Base-by-base conservation (phyloP, 2,888 invertebrate genomes). In the Brachyptera risi region DNA sequence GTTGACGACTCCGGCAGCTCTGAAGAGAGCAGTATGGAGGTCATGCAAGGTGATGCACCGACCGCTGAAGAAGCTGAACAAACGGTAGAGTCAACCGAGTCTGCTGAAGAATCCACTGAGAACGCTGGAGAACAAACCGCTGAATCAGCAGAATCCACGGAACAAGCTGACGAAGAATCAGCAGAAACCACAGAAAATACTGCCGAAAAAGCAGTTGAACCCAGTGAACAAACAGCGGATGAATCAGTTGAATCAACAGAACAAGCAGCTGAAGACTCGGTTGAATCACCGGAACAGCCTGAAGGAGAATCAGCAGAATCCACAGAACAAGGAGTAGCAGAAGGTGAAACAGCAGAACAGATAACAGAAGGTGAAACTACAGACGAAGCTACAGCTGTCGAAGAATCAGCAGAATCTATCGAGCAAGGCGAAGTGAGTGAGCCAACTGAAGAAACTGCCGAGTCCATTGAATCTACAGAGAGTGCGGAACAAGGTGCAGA, bases 281-380 rank as follows among this genome's bases (percentile, higher is more conserved):
- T 59, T 9, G 65, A 56, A 44, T 49, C n/a, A 17, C 47, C 26
- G 59, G 64, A 66, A 56, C 65, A 67, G 57, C 65, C 68, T 31
- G 72, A 72, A 50, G 71, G 68, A 47, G 56, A 31, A 56, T 15
- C 35, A 35, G 44, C 23, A 58, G 58, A 58, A 44, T n/a, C 24
- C 24, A 11, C 40, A 9, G 42, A 26, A 31, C 24, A 40, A 2
- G 44, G 17, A 44, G 21, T 23, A 51, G 40, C 19, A 3, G 44
- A 44, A 44, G 19, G 44, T 44, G 40, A 27, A 7, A 40, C 3
- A 1, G 1, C 21, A 21, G 38, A 23, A 3, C 51, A 37, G 13
- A 64, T 61, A 17, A 67, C 61, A 54, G 69, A 67, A 54, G 71
- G 71, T 44, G 69, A 72, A 49, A 70, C 61, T 50, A 73, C 73